phyloP scores from a whole-genome alignment of 1,140 invertebrate species.

The Drosophila equinoxialis region DNA sequence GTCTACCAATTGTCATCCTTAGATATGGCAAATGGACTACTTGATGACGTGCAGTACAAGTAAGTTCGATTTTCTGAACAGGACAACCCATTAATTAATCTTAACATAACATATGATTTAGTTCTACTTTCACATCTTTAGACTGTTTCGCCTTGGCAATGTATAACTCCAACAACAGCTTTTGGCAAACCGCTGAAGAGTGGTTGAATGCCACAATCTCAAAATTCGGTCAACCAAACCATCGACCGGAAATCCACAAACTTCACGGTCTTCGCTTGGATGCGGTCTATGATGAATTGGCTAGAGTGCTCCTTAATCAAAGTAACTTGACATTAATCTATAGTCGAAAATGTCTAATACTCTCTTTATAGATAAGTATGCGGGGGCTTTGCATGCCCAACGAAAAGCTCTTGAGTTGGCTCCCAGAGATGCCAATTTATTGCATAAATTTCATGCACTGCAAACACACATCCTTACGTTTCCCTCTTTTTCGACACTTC shows the following conservation, averaged over 20 bases:
- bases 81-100: too few species aligned
- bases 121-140: too few species aligned
- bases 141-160: conserved; percentile 2
- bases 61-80: not conserved
- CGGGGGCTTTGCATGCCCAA: conserved; percentile 8
- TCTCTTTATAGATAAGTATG: not conserved
- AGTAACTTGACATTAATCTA: not conserved
- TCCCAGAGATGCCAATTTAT: conserved; percentile 12
- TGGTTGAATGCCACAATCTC: not conserved
- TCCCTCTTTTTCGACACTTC: not conserved
- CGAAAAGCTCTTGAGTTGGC: not conserved
- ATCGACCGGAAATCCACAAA: conserved; percentile 1
- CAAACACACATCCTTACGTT: not conserved
- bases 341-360: not conserved
- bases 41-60: conserved; percentile 4
- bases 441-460: not conserved
- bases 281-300: not conserved
- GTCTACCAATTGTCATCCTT: not conserved
- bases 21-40: conserved; percentile 6
- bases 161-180: not conserved
- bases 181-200: not conserved
- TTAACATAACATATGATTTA: too few species aligned
- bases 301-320: not conserved
- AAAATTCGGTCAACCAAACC: not conserved
- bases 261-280: not conserved